Evolutionary conservation across 2,797 vertebrate genomes (phyloP), one percentile per base, ranked within the genome.

Genomic region (Malurus leucopterus): DNA sequence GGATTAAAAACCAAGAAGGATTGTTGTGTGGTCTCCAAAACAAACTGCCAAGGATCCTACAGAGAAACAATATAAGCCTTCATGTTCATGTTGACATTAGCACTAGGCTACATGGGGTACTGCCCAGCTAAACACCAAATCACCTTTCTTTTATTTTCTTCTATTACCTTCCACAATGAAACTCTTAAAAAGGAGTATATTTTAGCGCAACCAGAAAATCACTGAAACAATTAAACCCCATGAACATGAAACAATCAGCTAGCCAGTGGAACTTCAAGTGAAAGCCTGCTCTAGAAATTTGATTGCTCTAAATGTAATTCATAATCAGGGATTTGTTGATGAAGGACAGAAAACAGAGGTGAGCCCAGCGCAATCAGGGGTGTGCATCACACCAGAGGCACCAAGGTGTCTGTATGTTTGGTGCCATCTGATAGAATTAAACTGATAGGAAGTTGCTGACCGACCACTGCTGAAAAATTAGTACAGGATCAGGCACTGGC

Each of bases 21-120:
- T 44, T 81, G 59, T 65, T 75, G 38, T 84, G 44, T 29, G 43
- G 67, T 78, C 67, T 94, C 83, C 85, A 95, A 91, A 92, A 92
- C 68, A 92, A 94, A 81, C 74, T 68, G 67, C 51, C 62, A 69
- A 67, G 64, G 65, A 82, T 87, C 53, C 69, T 75, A 63, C 41
- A 68, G 5, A 14, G 67, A 92, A 95, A 94, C 64, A 93, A 85
- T 62, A 58, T 40, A 77, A 83, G 54, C 81, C 65, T 77, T 91
- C 69, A 64, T 3, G 14, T 17, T 36, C 49, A 27, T 34, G 36
- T 84, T 93, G 90, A 73, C 30, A 57, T 19, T 84, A 86, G 57
- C 57, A 77, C 57, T 38, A 85, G 49, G 63, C 58, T 91, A 84
- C 53, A 55, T 26, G 30, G 32, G 40, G 80, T 64, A 70, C 67